Base-by-base conservation (phyloP, 2,888 invertebrate genomes). In the Cartodere bifasciata region DNA sequence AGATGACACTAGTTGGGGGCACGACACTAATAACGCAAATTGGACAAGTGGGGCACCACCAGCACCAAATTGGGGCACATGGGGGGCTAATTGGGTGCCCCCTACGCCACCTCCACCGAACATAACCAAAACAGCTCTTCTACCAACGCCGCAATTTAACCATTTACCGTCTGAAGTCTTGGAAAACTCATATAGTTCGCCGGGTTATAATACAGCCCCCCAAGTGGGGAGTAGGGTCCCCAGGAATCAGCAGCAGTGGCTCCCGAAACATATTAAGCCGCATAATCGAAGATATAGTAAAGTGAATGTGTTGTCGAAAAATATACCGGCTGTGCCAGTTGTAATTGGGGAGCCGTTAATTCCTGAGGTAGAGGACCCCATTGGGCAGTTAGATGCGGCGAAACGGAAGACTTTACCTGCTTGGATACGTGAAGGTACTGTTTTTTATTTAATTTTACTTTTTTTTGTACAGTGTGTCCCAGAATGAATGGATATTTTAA, bases 401-500 rank as follows among this genome's bases (percentile, higher is more conserved):
- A 87, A 87, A 59, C 67, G 91, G 20, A 77, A 88, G 50, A 81
- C 85, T 47, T 67, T 97, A 13, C 97, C 97, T n/a, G 88, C 86
- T 1, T 97, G 97, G 97, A 94, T 97, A 42, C 70, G 94, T 56
- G 94, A 90, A 67, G 88, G 88, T 52, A 57, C 77, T 15, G 14
- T 20, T 10, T 5, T 11, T 15, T n/a, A n/a, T n/a, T 32, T 11
- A 4, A 25, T 23, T 26, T 3, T 26, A 9, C 14, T n/a, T 16
- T 21, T 6, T 7, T 20, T 6, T 9, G 15, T n/a, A n/a, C n/a
- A n/a, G n/a, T n/a, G n/a, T n/a, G n/a, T n/a, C n/a, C n/a, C n/a
- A n/a, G n/a, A n/a, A 20, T 20, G n/a, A 20, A 20, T 20, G n/a
- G n/a, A 20, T n/a, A 6, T 20, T 20, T n/a, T n/a, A n/a, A n/a